Conservation (phyloP, 2,113 vertebrate species). For the Callionymus lyra region DNA sequence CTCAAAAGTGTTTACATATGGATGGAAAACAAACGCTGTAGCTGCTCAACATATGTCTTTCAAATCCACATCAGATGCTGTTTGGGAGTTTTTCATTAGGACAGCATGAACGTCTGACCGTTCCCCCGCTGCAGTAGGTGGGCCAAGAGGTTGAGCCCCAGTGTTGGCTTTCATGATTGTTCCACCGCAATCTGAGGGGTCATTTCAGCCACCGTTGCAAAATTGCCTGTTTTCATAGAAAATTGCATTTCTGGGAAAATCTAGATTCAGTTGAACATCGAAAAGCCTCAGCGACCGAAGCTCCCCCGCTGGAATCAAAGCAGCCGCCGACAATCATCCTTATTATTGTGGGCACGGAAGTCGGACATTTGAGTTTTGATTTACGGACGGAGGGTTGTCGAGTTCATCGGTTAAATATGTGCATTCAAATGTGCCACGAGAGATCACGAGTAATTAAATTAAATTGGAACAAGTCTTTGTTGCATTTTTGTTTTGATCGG, state of each 20-base stretch:
- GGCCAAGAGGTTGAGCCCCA: slow-evolving; percentile 14
- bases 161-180: slow-evolving; percentile 23
- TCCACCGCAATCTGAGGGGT: slow-evolving; percentile 27
- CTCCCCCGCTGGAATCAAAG: slow-evolving; percentile 15
- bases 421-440: slow-evolving; percentile 2
- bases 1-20: slow-evolving; percentile 29
- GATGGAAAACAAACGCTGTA: slow-evolving; percentile 25
- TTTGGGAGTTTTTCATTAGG: slow-evolving; percentile 10
- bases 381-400: slow-evolving; percentile 1
- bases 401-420: slow-evolving; percentile 4
- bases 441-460: no score
- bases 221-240: slow-evolving; percentile 33
- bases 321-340: slow-evolving; percentile 19
- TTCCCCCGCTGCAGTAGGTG: slow-evolving; percentile 10
- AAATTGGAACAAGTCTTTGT: no score
- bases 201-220: slow-evolving; percentile 31
- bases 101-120: slow-evolving; percentile 14
- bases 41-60: slow-evolving; percentile 25
- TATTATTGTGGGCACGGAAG: slow-evolving; percentile 33
- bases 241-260: slow-evolving; percentile 29
- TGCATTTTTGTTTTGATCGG: no score
- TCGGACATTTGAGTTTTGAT: slow-evolving; percentile 11
- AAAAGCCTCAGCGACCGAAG: neutral
- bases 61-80: slow-evolving; percentile 25
- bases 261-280: slow-evolving; percentile 10